Conservation (phyloP, 2,888 invertebrate genomes). For the Apamea anceps region DNA sequence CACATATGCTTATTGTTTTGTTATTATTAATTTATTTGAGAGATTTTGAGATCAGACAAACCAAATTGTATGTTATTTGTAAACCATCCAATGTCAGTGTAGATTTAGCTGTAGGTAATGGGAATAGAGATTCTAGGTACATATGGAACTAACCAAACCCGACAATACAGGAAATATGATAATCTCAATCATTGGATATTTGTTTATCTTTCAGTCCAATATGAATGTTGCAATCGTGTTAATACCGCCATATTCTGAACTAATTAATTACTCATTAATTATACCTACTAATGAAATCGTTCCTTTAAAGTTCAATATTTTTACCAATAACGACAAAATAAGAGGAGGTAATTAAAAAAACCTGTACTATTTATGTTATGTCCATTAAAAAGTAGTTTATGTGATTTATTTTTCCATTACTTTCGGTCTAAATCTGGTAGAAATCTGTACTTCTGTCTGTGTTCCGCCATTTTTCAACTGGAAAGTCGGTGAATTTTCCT, state of each 20-base stretch:
- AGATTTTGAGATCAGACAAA: neutral
- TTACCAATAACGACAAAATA: constrained; percentile 9
- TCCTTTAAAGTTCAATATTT: constrained; percentile 40
- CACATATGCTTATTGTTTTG: neutral
- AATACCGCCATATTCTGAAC: neutral
- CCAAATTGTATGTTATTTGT: neutral
- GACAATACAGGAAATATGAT: neutral
- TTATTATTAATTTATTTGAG: neutral
- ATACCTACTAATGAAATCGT: neutral
- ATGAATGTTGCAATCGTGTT: neutral
- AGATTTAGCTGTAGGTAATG: neutral
- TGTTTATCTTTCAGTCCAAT: neutral
- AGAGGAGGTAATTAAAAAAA: constrained; percentile 9
- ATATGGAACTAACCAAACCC: neutral
- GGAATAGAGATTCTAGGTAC: neutral
- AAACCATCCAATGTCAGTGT: neutral
- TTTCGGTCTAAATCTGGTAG: neutral
- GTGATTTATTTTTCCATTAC: constrained; percentile 11
- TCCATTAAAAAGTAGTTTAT: constrained; percentile 35
- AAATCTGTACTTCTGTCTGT: neutral
- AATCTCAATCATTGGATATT: neutral
- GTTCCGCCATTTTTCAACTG: neutral
- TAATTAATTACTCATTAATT: neutral
- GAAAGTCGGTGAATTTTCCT: neutral
- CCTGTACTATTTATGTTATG: constrained; percentile 12